phyloP scores from a whole-genome alignment of 2,113 vertebrate genomes.

The Isurus oxyrinchus region DNA sequence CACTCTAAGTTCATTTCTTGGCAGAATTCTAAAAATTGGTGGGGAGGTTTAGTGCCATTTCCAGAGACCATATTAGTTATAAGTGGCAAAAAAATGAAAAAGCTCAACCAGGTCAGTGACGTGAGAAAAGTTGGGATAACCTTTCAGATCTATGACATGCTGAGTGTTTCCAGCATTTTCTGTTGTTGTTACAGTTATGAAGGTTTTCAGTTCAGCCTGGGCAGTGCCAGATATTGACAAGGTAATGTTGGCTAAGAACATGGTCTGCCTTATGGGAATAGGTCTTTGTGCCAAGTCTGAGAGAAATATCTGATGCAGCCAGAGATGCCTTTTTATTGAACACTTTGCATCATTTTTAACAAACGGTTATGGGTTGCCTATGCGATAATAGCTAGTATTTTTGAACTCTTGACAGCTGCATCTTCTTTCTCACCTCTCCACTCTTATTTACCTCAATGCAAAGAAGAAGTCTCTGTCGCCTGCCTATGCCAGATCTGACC shows the following conservation, averaged over 20 bases:
- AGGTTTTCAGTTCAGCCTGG: background rate
- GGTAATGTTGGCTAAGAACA: background rate
- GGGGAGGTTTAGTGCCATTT: background rate
- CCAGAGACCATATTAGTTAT: background rate
- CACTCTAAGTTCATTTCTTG: background rate
- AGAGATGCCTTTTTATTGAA: background rate
- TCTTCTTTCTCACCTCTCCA: background rate
- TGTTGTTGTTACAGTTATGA: background rate
- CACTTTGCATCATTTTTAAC: background rate
- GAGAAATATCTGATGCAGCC: background rate
- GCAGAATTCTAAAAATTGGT: background rate
- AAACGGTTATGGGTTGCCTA: too few relatives aligned
- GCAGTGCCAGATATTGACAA: background rate
- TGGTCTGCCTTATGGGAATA: background rate
- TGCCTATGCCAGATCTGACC: background rate
- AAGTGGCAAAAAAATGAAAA: background rate
- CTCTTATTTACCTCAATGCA: background rate
- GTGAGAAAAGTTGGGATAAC: background rate
- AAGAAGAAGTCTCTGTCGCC: background rate
- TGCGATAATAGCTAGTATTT: background rate
- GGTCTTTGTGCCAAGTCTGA: background rate
- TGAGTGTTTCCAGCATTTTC: background rate
- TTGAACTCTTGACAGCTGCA: background rate
- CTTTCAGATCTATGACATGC: background rate
- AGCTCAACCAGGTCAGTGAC: background rate